These are phyloP conservation scores for Echiichthys vipera DNA, from an alignment of 2,797 vertebrate species.

Conservation along the genomic window DNA sequence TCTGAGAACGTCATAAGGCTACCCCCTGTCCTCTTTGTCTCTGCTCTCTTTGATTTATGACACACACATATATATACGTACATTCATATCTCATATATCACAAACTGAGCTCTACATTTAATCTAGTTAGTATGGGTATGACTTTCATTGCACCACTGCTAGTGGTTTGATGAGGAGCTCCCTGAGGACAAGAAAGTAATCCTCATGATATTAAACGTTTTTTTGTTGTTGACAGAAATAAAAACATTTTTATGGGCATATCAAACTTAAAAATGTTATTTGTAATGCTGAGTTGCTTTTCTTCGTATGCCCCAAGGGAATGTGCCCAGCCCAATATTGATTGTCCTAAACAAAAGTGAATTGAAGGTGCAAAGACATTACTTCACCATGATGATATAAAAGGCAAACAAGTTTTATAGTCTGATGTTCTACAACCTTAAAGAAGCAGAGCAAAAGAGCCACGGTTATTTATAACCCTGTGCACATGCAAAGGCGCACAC, in stretches of 20 bases:
- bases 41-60: neutral
- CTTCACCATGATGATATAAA: neutral
- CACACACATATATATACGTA: neutral
- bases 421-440: neutral
- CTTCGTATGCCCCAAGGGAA: neutral
- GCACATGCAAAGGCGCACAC: neutral
- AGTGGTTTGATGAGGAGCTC: neutral
- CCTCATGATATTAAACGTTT: neutral
- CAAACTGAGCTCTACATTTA: neutral
- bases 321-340: neutral
- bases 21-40: neutral
- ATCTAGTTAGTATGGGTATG: neutral
- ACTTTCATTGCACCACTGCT: neutral
- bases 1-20: neutral
- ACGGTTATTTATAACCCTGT: constrained; percentile 3
- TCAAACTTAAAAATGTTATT: neutral
- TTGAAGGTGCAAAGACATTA: neutral
- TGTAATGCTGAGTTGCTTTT: neutral
- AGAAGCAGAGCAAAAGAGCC: neutral
- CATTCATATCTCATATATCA: neutral
- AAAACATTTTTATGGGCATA: neutral
- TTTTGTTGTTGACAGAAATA: neutral
- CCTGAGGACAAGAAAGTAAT: neutral
- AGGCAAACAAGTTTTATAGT: neutral
- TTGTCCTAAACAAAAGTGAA: constrained; percentile 3